Base-by-base conservation (phyloP, 2,888 invertebrate species). In the Herminia tarsipennalis region DNA sequence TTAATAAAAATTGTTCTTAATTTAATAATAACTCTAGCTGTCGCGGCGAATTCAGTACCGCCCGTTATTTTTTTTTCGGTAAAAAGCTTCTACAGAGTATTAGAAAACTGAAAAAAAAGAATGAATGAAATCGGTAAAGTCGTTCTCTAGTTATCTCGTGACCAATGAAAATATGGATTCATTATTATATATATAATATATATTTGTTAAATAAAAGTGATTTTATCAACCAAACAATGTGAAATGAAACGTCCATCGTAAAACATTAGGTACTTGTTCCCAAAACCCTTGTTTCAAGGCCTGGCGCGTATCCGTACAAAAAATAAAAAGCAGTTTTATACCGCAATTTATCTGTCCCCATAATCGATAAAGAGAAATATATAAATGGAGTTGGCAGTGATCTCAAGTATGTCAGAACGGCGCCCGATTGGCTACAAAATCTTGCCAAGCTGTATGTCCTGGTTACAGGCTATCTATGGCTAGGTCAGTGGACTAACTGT, bases 331-430 rank as follows among this genome's bases (percentile, higher is more conserved):
- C 48, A 38, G 41, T 55, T 55, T 39, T 34, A 37, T 37, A 17
- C 29, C 20, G 25, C 27, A 50, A 35, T 62, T 50, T 48, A 32
- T 44, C 30, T 47, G 39, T 44, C 13, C 16, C 39, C 50, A 32
- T 56, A 55, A 66, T 62, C 68, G 46, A 72, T 73, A 60, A 52
- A 59, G 45, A n/a, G 46, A 57, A 60, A 53, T 13, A 39, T 42
- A 48, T 63, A 55, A 56, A 56, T 60, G 56, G 41, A 71, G 61
- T 86, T 86, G 86, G 86, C 86, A 84, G 63, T 61, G 66, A 60
- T 63, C 59, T 70, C 58, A 79, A 82, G 69, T 81, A 51, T 78
- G 81, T 68, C 79, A 69, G 46, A 38, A 43, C 41, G 86, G 85
- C 84, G 85, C 82, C 85, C 56, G 67, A 66, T 65, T 66, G 71